Evolutionary conservation across 2,888 invertebrate genomes (phyloP), one percentile per base, ranked within the genome.

Genomic region (Agonopterix alstromeriana): DNA sequence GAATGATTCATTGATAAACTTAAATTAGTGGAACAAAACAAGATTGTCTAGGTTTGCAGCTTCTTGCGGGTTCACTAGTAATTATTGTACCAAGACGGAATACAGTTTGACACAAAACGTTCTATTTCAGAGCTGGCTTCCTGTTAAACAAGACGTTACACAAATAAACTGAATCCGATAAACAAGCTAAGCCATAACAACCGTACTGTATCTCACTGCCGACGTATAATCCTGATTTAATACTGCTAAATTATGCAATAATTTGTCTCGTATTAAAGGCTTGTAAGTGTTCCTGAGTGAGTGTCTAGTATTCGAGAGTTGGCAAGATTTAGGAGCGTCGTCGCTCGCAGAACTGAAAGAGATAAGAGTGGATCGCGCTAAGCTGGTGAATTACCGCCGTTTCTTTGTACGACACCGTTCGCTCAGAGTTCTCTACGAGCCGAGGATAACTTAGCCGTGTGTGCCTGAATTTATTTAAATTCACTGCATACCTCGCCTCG

Each of bases 241-340:
- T 65, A 58, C 66, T 61, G 55, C 61, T 68, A 72, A 77, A 73
- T 76, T 73, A 77, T 73, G 72, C 71, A 72, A 74, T 76, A 73
- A 77, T 78, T 78, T 77, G 72, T 71, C 67, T 61, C 63, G 69
- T 77, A 77, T 78, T 77, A 78, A 77, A 75, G 73, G 73, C 67
- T 79, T 77, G 67, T 72, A 77, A 76, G 72, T 72, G 70, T 72
- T 73, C 71, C 63, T 73, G 65, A 73, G 66, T 67, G 66, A 63
- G 57, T 58, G 57, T 56, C 61, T 65, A 65, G 68, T 67, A 74
- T 75, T 77, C 66, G 68, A 73, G 73, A 67, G 59, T 67, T 57
- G 55, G 66, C 58, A 70, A 77, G 78, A 82, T 82, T 82, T 79
- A 81, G 67, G 70, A 72, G 69, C 73, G 69, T 70, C 74, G 67